Evolutionary conservation across 1,140 invertebrate genomes (phyloP).

Genomic region (Magallana gigas): DNA sequence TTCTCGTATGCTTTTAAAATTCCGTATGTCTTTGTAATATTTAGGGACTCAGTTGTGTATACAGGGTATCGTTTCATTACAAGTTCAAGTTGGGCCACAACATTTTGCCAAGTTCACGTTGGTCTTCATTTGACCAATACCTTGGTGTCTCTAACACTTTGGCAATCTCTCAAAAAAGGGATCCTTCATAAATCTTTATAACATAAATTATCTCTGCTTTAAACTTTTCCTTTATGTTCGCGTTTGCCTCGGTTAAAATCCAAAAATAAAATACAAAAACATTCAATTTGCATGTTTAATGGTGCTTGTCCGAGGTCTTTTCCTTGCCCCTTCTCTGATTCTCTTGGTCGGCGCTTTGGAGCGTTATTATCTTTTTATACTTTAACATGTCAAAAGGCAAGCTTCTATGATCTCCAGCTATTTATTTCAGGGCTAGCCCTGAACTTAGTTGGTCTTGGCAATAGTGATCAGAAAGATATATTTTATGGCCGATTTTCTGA

Average conservation of each 20-base stretch:
- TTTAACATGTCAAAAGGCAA: constrained; percentile 31
- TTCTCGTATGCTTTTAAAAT: no score
- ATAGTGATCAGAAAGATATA: constrained; percentile 32
- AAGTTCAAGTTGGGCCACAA: constrained; percentile 1
- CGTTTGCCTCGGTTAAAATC: background rate
- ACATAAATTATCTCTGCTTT: no score
- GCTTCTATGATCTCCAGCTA: background rate
- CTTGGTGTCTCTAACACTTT: no score
- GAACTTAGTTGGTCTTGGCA: constrained; percentile 32
- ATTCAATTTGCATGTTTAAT: constrained; percentile 30
- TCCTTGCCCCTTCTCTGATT: background rate
- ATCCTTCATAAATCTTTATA: no score
- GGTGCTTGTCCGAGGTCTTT: background rate
- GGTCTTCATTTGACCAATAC: no score
- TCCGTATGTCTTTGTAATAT: no score
- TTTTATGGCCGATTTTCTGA: constrained; percentile 20
- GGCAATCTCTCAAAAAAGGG: no score
- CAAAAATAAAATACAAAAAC: background rate
- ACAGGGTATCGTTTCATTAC: no score
- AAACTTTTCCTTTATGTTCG: no score
- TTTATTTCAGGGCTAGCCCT: constrained; percentile 9
- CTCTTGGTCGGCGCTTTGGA: background rate
- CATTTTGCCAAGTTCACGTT: background rate
- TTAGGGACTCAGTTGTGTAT: background rate
- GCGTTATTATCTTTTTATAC: constrained; percentile 10